phyloP scores from a whole-genome alignment of 2,797 vertebrate species.

The Sebastes dallii region DNA sequence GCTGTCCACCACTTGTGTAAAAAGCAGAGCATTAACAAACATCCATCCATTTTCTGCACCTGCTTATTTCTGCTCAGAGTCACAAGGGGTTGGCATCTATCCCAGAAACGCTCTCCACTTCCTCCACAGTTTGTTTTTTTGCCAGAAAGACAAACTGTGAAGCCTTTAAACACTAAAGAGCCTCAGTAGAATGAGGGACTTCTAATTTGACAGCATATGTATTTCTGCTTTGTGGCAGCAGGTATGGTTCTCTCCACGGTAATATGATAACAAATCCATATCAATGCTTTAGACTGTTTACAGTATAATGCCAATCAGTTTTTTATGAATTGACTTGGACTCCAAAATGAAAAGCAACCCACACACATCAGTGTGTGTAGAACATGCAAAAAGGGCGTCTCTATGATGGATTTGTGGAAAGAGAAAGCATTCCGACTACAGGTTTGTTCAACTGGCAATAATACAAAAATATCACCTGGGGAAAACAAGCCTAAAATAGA shows the following conservation, averaged over 20 bases:
- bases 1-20: too few species aligned
- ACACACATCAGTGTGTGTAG: background rate
- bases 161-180: background rate
- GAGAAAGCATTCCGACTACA: too few species aligned
- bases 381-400: background rate
- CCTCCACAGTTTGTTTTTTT: constrained; percentile 4
- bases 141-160: background rate
- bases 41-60: background rate
- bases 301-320: background rate
- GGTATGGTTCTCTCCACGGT: background rate
- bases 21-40: too few species aligned
- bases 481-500: too few species aligned
- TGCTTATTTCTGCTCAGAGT: constrained; percentile 5
- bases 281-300: background rate
- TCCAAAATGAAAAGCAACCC: background rate
- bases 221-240: background rate
- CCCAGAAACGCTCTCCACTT: constrained; percentile 21
- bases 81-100: constrained; percentile 11
- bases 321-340: background rate
- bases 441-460: too few species aligned
- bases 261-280: background rate
- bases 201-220: too few species aligned
- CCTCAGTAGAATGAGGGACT: background rate
- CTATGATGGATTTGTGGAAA: too few species aligned
- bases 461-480: too few species aligned